Evolutionary conservation across 1,140 invertebrate genomes (phyloP).

Genomic region (Trachelipus rathkii): DNA sequence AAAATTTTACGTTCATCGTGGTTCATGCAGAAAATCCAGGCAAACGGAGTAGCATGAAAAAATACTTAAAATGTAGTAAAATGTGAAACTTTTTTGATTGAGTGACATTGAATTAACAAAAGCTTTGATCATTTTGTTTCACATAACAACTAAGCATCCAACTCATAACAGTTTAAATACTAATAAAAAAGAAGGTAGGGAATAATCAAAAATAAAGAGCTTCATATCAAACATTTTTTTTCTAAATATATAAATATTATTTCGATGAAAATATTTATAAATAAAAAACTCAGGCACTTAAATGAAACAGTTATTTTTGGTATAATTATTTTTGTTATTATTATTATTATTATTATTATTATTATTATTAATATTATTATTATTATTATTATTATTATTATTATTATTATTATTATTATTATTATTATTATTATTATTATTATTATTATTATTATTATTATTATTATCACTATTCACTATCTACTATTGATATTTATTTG

Average conservation of each 20-base stretch:
- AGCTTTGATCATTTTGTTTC: no score
- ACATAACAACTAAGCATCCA: neutral
- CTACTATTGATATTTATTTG: neutral
- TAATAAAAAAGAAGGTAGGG: neutral
- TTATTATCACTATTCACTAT: neutral
- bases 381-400: neutral
- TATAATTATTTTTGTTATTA: no score
- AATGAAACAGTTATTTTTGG: neutral
- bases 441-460: no score
- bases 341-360: no score
- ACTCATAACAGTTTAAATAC: neutral
- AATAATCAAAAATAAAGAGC: neutral
- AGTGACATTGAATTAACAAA: no score
- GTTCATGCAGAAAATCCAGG: neutral
- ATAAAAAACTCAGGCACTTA: neutral
- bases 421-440: no score
- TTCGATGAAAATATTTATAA: neutral
- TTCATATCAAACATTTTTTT: neutral
- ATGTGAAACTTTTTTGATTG: no score
- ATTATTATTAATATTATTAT: no score
- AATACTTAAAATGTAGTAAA: neutral
- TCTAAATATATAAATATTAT: neutral
- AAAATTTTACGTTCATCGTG: neutral
- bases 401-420: neutral
- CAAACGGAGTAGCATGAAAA: neutral